Evolutionary conservation across 2,888 invertebrate genomes (phyloP).

Genomic region (Ceraclea dissimilis): DNA sequence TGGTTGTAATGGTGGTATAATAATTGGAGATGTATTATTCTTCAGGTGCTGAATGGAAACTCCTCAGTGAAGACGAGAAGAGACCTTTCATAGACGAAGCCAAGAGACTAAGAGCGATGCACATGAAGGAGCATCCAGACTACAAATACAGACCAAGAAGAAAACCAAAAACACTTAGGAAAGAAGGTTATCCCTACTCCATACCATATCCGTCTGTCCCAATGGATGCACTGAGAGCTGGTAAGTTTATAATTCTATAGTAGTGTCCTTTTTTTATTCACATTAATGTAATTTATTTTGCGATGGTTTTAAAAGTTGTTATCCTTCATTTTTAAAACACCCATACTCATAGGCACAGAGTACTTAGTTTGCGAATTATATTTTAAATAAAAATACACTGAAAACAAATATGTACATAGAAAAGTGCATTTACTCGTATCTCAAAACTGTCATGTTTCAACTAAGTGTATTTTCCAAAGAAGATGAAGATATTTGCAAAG

Average conservation of each 20-base stretch:
- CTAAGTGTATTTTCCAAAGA: too few species aligned
- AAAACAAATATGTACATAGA: too few species aligned
- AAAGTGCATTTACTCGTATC: too few species aligned
- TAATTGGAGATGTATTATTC: too few species aligned
- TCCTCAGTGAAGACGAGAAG: conserved; percentile 88
- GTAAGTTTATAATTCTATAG: conserved; percentile 48
- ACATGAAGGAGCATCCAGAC: conserved; percentile 94
- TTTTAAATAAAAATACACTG: too few species aligned
- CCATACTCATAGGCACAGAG: too few species aligned
- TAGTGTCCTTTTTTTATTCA: not conserved
- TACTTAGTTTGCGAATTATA: too few species aligned
- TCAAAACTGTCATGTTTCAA: too few species aligned
- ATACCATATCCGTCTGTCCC: conserved; percentile 88
- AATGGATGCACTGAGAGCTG: conserved; percentile 80
- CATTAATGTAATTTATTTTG: not conserved
- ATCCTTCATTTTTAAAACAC: too few species aligned
- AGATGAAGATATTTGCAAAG: too few species aligned
- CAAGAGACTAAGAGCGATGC: conserved; percentile 84
- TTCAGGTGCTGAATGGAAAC: conserved; percentile 91
- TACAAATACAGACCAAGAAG: conserved; percentile 88
- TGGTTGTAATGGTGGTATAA: too few species aligned
- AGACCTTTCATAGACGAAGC: conserved; percentile 97
- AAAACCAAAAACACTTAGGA: conserved; percentile 81
- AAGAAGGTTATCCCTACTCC: conserved; percentile 87
- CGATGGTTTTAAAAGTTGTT: too few species aligned